Conservation (phyloP, 1,140 invertebrate species). For the Drosophila orosa region DNA sequence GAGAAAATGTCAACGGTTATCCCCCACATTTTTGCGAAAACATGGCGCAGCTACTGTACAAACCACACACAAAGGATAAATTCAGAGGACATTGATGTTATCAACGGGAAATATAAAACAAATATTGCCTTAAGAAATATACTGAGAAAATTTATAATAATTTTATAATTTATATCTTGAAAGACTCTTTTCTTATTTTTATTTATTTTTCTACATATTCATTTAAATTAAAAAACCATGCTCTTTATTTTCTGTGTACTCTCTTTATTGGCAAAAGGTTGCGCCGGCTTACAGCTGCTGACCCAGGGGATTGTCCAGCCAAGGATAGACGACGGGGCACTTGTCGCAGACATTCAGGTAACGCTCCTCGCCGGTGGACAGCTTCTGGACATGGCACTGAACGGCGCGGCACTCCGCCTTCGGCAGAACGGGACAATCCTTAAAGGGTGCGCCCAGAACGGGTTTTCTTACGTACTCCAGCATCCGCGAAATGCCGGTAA, state of each 20-base stretch:
- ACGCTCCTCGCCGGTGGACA: slow-evolving; percentile 70
- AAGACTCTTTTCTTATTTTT: too few species aligned
- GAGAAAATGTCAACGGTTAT: slow-evolving; percentile 4
- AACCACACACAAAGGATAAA: slow-evolving; percentile 3
- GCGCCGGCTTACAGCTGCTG: slow-evolving; percentile 35
- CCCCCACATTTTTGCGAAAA: slow-evolving; percentile 5
- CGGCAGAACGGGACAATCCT: slow-evolving; percentile 53
- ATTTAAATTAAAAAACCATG: not conserved
- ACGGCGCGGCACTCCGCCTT: slow-evolving; percentile 62
- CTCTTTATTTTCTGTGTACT: slow-evolving; percentile 29
- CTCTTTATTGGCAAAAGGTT: slow-evolving; percentile 33
- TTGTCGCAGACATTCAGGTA: slow-evolving; percentile 84
- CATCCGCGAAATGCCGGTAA: slow-evolving; percentile 82
- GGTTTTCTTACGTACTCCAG: slow-evolving; percentile 75
- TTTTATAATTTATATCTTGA: not conserved
- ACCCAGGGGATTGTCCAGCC: slow-evolving; percentile 84
- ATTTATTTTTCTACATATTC: not conserved
- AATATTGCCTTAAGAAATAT: not conserved
- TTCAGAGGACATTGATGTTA: not conserved
- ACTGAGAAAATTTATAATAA: too few species aligned
- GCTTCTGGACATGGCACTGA: slow-evolving; percentile 77
- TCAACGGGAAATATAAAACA: not conserved
- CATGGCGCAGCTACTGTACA: slow-evolving; percentile 1
- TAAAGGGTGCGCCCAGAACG: slow-evolving; percentile 65
- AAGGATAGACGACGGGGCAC: slow-evolving; percentile 84